A percentile compares a stretch with the other conserved stretches of the same genome.
Conservation (phyloP, 2,888 invertebrate genomes). For the Hipparchia sbordonii region DNA sequence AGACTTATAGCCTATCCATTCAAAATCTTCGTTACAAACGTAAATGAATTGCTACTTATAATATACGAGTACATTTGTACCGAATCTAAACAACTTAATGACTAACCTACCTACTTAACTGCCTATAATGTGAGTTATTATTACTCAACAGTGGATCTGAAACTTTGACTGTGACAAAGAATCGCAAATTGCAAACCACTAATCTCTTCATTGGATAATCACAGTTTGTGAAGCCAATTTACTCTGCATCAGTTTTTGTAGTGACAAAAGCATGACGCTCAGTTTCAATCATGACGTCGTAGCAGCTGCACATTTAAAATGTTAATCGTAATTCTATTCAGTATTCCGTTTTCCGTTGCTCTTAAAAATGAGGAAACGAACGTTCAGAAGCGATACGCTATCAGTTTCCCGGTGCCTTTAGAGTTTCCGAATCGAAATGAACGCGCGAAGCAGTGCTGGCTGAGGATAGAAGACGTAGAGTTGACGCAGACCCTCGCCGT, state of each 20-base stretch:
- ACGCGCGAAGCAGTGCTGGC: constrained; percentile 71
- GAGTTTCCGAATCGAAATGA: constrained; percentile 72
- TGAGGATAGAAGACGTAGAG: constrained; percentile 70
- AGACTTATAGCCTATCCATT: too few species aligned
- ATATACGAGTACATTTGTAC: not conserved
- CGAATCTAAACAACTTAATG: not conserved
- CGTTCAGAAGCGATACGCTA: constrained; percentile 50
- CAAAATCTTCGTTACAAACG: too few species aligned
- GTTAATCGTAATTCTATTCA: constrained; percentile 57
- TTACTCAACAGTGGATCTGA: constrained; percentile 1
- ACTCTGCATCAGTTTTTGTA: constrained; percentile 64
- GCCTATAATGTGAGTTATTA: not conserved
- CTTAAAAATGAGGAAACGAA: constrained; percentile 48
- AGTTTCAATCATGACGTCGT: constrained; percentile 73
- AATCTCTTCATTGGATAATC: constrained; percentile 66
- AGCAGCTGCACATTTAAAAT: constrained; percentile 72
- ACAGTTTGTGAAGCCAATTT: constrained; percentile 62
- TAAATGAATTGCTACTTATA: too few species aligned
- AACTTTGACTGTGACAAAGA: constrained; percentile 27
- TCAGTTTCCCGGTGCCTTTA: constrained; percentile 63
- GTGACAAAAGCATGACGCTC: constrained; percentile 54
- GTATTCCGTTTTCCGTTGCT: constrained; percentile 47
- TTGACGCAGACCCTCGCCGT: constrained; percentile 64
- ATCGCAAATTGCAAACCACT: constrained; percentile 62
- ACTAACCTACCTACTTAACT: not conserved